Evolutionary conservation across 2,797 vertebrate genomes (phyloP).

Genomic region (Carduelis carduelis): DNA sequence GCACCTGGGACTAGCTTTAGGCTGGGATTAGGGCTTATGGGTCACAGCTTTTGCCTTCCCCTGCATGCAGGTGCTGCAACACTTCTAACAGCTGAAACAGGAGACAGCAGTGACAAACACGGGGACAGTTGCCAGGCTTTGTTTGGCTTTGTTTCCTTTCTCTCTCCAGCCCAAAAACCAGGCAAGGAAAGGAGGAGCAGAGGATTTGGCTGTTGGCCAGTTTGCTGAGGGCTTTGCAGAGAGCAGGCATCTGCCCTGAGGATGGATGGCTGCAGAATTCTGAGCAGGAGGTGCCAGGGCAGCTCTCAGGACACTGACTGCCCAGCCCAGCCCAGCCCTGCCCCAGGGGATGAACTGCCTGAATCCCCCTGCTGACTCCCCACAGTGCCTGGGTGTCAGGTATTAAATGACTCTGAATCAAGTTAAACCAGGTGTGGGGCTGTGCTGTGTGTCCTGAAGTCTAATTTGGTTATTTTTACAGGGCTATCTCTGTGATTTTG

Average conservation of each 20-base stretch:
- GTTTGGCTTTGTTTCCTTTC: background rate
- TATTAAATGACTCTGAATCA: background rate
- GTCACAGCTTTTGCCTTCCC: background rate
- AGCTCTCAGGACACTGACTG: background rate
- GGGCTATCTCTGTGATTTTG: fast-evolving
- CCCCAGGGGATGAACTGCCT: background rate
- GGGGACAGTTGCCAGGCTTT: background rate
- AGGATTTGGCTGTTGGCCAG: background rate
- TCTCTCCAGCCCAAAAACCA: background rate
- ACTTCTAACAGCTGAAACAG: background rate
- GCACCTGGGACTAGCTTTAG: background rate
- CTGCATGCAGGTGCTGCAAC: background rate
- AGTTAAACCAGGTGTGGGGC: background rate
- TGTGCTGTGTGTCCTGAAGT: background rate
- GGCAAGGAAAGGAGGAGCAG: background rate
- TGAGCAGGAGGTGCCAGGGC: background rate
- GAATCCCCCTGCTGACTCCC: background rate
- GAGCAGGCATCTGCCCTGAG: background rate
- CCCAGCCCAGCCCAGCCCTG: background rate
- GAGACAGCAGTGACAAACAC: background rate
- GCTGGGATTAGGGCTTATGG: background rate
- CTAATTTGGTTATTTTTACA: background rate
- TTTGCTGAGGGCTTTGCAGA: background rate
- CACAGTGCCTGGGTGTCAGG: background rate
- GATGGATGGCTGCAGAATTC: background rate